These are phyloP conservation scores for Acanthiza pusilla DNA, from an alignment of 2,797 vertebrate species.

Conservation along the genomic window DNA sequence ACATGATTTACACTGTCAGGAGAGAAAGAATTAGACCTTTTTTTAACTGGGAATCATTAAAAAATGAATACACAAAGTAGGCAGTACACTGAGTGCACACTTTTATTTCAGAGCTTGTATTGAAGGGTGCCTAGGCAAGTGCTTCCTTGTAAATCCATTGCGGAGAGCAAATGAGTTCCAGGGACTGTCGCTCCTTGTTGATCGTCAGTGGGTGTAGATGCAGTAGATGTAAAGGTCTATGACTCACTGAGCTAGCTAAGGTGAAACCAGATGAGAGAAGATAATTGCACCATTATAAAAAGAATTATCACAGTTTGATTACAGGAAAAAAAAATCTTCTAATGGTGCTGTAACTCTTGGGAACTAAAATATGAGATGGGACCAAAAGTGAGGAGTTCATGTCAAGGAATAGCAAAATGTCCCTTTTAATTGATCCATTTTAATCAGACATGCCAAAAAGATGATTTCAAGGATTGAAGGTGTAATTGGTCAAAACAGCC, in stretches of 20 bases:
- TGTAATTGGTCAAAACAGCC: constrained; percentile 5
- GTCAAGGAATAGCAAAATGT: neutral
- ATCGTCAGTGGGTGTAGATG: constrained; percentile 36
- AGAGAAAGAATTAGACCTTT: neutral
- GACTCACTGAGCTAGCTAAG: constrained; percentile 50
- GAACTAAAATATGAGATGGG: neutral
- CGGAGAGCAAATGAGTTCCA: neutral
- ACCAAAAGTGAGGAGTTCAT: neutral
- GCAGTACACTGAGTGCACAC: neutral
- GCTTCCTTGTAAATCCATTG: neutral
- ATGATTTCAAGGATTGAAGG: constrained; percentile 1
- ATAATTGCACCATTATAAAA: constrained; percentile 61
- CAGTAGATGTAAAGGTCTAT: constrained; percentile 47
- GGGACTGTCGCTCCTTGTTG: constrained; percentile 39
- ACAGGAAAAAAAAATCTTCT: neutral
- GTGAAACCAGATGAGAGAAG: constrained; percentile 49
- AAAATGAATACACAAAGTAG: neutral
- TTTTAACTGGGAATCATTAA: neutral
- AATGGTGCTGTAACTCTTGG: neutral
- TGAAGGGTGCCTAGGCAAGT: neutral
- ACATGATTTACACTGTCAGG: neutral
- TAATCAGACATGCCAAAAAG: neutral
- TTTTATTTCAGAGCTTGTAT: neutral
- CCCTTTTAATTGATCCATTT: constrained; percentile 12
- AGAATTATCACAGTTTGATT: constrained; percentile 47